These are phyloP conservation scores for Macheiramphus alcinus DNA, from an alignment of 2,113 vertebrate genomes.

Conservation along the genomic window DNA sequence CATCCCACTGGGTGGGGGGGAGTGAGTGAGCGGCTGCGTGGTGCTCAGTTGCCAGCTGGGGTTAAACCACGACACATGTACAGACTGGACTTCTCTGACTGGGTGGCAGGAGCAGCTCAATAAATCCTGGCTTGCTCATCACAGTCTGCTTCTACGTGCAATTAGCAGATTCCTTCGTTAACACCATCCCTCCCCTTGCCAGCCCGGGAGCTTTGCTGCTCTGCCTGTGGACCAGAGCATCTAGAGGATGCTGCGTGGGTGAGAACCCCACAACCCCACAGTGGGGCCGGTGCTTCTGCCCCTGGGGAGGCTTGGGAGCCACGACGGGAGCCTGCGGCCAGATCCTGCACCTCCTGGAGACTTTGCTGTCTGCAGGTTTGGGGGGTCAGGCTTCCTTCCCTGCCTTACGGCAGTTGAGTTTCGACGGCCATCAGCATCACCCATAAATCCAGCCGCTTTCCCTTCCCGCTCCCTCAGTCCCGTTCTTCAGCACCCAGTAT, in stretches of 20 bases:
- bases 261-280: background rate
- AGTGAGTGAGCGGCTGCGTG: too few species aligned
- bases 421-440: background rate
- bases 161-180: background rate
- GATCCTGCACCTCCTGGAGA: background rate
- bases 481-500: fast-evolving
- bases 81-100: background rate
- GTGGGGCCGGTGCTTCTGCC: too few species aligned
- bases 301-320: background rate
- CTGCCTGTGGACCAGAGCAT: fast-evolving
- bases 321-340: background rate
- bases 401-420: too few species aligned
- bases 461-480: background rate
- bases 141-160: fast-evolving
- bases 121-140: background rate
- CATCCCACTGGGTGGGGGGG: too few species aligned
- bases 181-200: fast-evolving
- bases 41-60: too few species aligned
- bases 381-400: background rate
- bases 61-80: too few species aligned
- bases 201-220: fast-evolving
- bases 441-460: background rate
- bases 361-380: background rate
- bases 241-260: background rate
- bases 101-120: background rate